Evolutionary conservation across 2,888 invertebrate species (phyloP).

Genomic region (Steinernema scapterisci): DNA sequence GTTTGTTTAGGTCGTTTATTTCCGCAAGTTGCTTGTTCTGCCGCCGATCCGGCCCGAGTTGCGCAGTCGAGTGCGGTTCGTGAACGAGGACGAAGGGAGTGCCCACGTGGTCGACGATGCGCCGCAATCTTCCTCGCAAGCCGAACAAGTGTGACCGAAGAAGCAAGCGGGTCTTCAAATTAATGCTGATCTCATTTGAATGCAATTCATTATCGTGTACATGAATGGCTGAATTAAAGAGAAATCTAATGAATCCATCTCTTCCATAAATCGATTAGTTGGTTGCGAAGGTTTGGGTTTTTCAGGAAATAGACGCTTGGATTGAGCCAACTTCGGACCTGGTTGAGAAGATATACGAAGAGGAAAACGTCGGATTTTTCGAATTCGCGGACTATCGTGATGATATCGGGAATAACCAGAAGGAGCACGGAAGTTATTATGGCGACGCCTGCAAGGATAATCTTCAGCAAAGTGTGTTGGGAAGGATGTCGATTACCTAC

Average conservation of each 20-base stretch:
- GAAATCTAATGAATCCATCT: neutral
- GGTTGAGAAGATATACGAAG: slow-evolving; percentile 1
- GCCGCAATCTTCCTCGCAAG: neutral
- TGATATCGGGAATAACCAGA: neutral
- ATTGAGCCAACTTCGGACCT: slow-evolving; percentile 12
- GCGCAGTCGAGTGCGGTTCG: slow-evolving; percentile 16
- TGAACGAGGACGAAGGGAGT: slow-evolving; percentile 6
- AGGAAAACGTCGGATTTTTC: neutral
- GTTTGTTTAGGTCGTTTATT: slow-evolving; percentile 6
- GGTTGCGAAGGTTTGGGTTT: neutral
- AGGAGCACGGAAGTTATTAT: neutral
- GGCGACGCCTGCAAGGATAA: neutral
- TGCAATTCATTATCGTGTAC: neutral
- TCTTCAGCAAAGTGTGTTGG: neutral
- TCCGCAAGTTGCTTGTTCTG: slow-evolving; percentile 12
- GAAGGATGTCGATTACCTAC: neutral
- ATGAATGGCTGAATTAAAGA: neutral
- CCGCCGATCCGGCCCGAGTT: slow-evolving; percentile 16
- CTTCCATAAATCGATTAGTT: neutral
- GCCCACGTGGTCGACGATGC: neutral
- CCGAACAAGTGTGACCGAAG: slow-evolving; percentile 22
- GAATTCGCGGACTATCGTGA: neutral
- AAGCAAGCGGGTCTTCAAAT: neutral
- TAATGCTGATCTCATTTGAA: neutral
- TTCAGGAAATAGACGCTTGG: neutral